Percentiles rank a stretch among this genome's conserved stretches.
These are phyloP conservation scores for Anas platyrhynchos DNA, from an alignment of 2,113 vertebrate genomes.

Conservation along the genomic window DNA sequence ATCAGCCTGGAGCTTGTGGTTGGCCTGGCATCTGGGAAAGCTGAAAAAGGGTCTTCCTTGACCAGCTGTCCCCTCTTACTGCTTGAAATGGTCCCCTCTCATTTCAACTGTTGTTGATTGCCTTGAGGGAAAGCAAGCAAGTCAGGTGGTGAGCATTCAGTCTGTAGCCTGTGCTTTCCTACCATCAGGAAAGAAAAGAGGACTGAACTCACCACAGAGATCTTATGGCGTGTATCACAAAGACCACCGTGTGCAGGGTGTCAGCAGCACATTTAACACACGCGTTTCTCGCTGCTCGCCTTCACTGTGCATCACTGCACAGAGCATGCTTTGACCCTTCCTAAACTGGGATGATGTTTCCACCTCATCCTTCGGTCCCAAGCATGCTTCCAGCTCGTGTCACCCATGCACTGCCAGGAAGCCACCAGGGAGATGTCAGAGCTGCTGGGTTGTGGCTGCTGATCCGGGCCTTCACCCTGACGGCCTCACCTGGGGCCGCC, in stretches of 20 bases:
- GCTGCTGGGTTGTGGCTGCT: neutral
- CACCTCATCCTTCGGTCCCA: rapidly evolving
- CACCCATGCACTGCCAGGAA: neutral
- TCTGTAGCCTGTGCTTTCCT: neutral
- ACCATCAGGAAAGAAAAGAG: neutral
- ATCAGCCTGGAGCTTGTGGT: neutral
- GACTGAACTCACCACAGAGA: neutral
- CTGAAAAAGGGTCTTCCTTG: neutral
- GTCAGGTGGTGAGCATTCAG: neutral
- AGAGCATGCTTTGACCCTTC: rapidly evolving
- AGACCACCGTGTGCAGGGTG: no score
- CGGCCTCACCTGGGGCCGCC: neutral
- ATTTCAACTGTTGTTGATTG: neutral
- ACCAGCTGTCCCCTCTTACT: no score
- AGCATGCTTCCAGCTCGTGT: neutral
- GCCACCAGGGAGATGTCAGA: no score
- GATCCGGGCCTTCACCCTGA: rapidly evolving
- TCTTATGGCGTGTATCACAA: rapidly evolving
- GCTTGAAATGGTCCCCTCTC: neutral
- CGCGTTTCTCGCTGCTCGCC: rapidly evolving
- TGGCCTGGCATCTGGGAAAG: neutral
- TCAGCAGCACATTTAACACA: neutral
- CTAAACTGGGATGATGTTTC: rapidly evolving
- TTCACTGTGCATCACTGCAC: rapidly evolving
- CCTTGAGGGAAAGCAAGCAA: neutral